These are phyloP conservation scores for Falco berigora DNA, from an alignment of 2,797 vertebrate genomes.

Conservation along the genomic window DNA sequence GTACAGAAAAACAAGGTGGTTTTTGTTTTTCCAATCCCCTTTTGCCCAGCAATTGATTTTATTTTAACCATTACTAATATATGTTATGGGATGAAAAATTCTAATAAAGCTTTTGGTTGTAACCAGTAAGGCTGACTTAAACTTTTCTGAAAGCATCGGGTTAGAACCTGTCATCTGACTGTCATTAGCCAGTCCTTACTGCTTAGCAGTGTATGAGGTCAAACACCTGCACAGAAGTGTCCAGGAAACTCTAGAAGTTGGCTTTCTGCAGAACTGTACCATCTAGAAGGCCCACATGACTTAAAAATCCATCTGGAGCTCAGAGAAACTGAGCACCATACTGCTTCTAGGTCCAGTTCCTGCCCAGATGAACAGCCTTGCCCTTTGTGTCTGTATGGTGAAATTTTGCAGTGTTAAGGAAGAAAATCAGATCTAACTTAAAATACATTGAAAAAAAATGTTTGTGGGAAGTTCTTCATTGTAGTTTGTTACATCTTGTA, in stretches of 20 bases:
- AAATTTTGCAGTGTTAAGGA: neutral
- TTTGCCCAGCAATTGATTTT: neutral
- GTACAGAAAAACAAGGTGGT: neutral
- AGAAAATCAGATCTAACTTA: neutral
- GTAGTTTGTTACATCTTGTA: neutral
- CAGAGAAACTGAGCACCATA: neutral
- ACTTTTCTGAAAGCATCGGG: neutral
- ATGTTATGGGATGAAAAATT: neutral
- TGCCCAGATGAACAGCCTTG: neutral
- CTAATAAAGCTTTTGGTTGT: neutral
- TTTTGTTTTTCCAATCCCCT: neutral
- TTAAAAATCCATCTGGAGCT: neutral
- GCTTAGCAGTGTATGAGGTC: neutral
- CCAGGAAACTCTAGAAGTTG: neutral
- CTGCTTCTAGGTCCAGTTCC: neutral
- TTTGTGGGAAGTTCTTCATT: conserved; percentile 45
- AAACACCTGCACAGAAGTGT: neutral
- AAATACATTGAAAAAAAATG: neutral
- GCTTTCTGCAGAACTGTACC: neutral
- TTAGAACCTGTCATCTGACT: neutral
- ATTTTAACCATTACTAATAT: neutral
- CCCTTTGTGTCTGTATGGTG: neutral
- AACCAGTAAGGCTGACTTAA: neutral
- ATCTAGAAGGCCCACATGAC: neutral
- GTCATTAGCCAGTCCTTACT: neutral